Evolutionary conservation across 1,140 invertebrate species (phyloP), one percentile per base, ranked within the genome.

Genomic region (Antheraea pernyi): DNA sequence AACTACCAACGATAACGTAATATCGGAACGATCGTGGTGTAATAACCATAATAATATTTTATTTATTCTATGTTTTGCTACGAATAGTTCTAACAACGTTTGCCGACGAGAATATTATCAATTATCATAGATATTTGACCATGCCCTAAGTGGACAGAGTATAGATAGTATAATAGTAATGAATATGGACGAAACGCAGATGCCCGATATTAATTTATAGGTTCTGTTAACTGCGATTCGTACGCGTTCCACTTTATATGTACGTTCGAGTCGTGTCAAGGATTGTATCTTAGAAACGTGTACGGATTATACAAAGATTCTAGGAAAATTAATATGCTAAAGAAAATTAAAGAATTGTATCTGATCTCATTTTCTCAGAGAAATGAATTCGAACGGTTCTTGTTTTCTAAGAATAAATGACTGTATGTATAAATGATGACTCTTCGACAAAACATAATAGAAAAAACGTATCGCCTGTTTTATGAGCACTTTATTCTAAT

Each of bases 401-500:
- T 36, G 9, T 65, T 70, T 46, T 63, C 19, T 42, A 58, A 5
- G 16, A 64, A 61, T 73, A 70, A 69, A 73, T 62, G 65, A 19
- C 19, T 59, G 62, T 65, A 70, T 42, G 70, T 19, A 71, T 74
- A 53, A 46, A 66, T 64, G 19, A 59, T 71, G 73, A 46, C 73
- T 69, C 67, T 69, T 69, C 64, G 69, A 69, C 63, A 53, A 53
- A 16, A 53, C 46, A 42, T 42, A 53, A 70, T 71, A 71, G 68
- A 61, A 62, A 37, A 66, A 71, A 66, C 71, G 68, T 64, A 68
- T 71, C 67, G 58, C 58, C 66, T 63, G 68, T 30, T 72, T 75
- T 72, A 75, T 68, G 65, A 70, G 65, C 65, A 70, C 68, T 67
- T 65, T 64, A 75, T 75, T 75, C 68, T 68, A 75, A 72, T 71